Conservation (phyloP, 2,888 invertebrate genomes). For the Megaustenia siamemsis region DNA sequence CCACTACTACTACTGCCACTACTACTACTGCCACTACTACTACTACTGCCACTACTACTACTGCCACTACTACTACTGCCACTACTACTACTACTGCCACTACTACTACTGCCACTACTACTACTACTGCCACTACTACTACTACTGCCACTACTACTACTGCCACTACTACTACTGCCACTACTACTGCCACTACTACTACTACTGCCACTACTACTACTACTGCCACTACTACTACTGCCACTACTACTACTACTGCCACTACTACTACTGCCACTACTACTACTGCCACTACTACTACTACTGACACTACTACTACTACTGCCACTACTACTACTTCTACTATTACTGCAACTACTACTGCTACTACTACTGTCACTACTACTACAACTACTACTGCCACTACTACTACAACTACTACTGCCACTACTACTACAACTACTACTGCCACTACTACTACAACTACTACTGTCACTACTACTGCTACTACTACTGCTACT, state of each 20-base stretch:
- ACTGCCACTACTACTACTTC: conserved; percentile 59
- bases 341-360: no score
- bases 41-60: no score
- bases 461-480: conserved; percentile 56
- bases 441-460: conserved; percentile 52
- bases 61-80: no score
- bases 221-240: conserved; percentile 18
- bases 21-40: no score
- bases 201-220: conserved; percentile 9
- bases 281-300: conserved; percentile 54
- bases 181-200: conserved; percentile 1
- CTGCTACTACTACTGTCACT: conserved; percentile 19
- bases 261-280: conserved; percentile 19
- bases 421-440: conserved; percentile 45
- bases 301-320: conserved; percentile 58
- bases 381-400: conserved; percentile 50
- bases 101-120: no score
- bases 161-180: conserved; percentile 2
- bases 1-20: no score
- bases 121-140: no score
- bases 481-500: conserved; percentile 44
- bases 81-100: no score
- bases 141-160: no score
- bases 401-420: conserved; percentile 56
- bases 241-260: conserved; percentile 14